Base-by-base conservation (phyloP, 1,140 invertebrate genomes). In the Cyphomyrmex costatus region DNA sequence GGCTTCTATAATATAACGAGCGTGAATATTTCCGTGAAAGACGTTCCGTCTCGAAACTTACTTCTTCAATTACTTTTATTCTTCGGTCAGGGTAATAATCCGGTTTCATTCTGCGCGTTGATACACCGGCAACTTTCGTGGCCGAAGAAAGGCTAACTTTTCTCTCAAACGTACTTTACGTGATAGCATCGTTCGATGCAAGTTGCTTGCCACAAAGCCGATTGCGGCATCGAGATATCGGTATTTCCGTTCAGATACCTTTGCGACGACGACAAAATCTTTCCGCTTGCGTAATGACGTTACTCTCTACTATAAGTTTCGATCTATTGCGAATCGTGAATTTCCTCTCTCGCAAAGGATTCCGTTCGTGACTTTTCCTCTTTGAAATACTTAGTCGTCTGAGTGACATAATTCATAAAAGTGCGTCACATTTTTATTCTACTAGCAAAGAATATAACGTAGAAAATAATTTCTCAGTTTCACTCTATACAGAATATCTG, bases 181-280 rank as follows among this genome's bases (percentile, higher is more conserved):
- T 74, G 79, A 83, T 60, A 27, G 42, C 36, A 49, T 83, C 53
- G 53, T 56, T 60, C 36, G 66, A 74, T 71, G 53, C 53, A 46
- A 73, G 66, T 83, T 83, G 68, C 51, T n/a, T 46, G 7, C 36
- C 36, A 60, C 53, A 83, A 83, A 83, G 79, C 79, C 70, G 79
- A 83, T 83, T 83, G 53, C 42, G 68, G 36, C 79, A 60, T 73
- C 68, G 53, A 60, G 68, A 83, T 42, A 42, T 60, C 68, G 51
- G 24, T 56, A 83, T 83, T 70, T 83, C 53, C 36, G 24, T 60
- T 58, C 42, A 36, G 68, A 83, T 83, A 61, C 36, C 65, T 82
- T 71, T 63, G 60, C 46, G 74, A 83, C 36, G 79, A 73, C 79
- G 63, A 46, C 49, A 19, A 73, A 73, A 83, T 83, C 79, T 73